Evolutionary conservation across 2,113 vertebrate genomes (phyloP).

Genomic region (Otolemur garnettii): DNA sequence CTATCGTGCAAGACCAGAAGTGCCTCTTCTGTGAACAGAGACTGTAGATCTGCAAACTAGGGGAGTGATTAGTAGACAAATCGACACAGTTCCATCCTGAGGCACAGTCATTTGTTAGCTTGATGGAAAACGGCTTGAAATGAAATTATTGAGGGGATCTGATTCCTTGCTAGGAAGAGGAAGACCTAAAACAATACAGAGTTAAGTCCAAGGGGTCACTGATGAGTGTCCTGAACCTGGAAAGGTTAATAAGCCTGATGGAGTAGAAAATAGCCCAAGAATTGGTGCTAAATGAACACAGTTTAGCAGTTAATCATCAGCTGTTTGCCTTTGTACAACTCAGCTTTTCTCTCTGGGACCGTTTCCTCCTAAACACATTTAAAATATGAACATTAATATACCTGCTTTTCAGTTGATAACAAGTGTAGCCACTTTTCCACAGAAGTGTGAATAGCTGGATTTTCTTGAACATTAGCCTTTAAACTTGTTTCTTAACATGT

Average conservation of each 20-base stretch:
- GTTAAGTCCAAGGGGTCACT: background rate
- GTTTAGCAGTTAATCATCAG: background rate
- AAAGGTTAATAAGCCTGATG: background rate
- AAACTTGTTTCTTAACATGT: background rate
- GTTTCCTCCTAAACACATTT: background rate
- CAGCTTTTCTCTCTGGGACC: background rate
- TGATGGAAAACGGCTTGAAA: background rate
- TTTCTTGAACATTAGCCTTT: background rate
- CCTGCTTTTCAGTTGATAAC: background rate
- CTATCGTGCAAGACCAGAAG: background rate
- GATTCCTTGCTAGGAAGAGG: background rate
- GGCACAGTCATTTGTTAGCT: background rate
- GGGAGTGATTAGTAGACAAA: background rate
- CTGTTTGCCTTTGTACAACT: background rate
- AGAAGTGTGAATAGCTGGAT: background rate
- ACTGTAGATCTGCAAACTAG: constrained; percentile 16
- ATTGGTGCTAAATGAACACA: background rate
- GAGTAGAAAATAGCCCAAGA: background rate
- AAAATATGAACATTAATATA: background rate
- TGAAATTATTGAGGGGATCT: constrained; percentile 3
- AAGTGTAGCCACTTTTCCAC: background rate
- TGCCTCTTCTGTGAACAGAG: background rate
- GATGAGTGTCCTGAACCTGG: background rate
- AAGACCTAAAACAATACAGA: background rate
- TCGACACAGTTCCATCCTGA: background rate